Base-by-base conservation (phyloP, 2,888 invertebrate genomes). In the Drosophila suboccidentalis region DNA sequence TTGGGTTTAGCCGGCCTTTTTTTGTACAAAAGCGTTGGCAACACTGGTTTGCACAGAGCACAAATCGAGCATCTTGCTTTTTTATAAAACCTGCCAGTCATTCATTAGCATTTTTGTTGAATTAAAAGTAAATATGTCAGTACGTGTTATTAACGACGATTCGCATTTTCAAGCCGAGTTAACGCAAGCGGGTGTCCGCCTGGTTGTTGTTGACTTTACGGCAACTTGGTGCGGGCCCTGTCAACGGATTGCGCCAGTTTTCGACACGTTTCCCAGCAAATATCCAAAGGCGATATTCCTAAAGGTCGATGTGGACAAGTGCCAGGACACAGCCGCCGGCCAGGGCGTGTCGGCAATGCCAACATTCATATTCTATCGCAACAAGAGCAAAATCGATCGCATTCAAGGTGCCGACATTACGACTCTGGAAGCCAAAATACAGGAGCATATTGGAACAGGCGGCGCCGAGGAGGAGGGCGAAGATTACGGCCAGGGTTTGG, bases 171-270 rank as follows among this genome's bases (percentile, higher is more conserved):
- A 96, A 90, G 93, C 95, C 5, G 97, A 98, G 94, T 94, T 98
- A 92, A 93, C 95, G n/a, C 95, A 94, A 81, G 98, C 98, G 13
- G 97, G 97, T 11, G 95, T 96, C 4, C 97, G 97, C 92, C 94
- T 99, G 46, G 98, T 98, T 47, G 97, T 99, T 47, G 98, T 97
- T 6, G 98, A 99, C 93, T 99, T 97, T 92, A 98, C 97, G 75
- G 98, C 98, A 59, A 96, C 96, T 89, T 98, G 98, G 98, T 99
- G 99, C 93, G 98, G 98, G 1, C 99, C 99, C 4, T 99, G 99
- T 91, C 97, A 97, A 91, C 94, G 96, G 90, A 98, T 99, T 89
- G 97, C 98, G 5, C 99, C 99, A 9, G 93, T 97, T 60, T 99
- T 98, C 92, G 97, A 98, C 86, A 96, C 97, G 90, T 93, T 99